Conservation (phyloP, 1,140 invertebrate genomes). For the Penaeus indicus region DNA sequence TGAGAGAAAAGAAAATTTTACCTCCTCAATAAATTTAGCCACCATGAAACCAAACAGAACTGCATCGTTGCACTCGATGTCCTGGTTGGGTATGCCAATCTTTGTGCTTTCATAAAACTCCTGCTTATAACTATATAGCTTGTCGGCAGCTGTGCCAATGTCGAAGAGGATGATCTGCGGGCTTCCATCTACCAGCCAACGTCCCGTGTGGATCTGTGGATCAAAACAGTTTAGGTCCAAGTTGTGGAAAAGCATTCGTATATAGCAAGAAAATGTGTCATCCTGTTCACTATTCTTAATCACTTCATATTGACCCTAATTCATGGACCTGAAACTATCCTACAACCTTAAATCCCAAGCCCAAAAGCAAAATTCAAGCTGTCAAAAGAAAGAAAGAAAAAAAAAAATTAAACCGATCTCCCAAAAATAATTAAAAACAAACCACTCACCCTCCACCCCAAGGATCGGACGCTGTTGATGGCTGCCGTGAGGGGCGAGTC, state of each 20-base stretch:
- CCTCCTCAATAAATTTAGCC: conserved; percentile 91
- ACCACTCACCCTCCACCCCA: conserved; percentile 86
- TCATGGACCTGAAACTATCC: no score
- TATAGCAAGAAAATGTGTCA: no score
- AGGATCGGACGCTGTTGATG: conserved; percentile 84
- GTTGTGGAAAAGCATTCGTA: no score
- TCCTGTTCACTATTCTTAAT: no score
- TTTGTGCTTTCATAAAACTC: conserved; percentile 89
- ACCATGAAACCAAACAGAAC: conserved; percentile 97
- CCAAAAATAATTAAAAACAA: conserved; percentile 37
- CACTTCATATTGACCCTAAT: no score
- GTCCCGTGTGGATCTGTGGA: conserved; percentile 83
- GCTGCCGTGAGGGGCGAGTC: conserved; percentile 84
- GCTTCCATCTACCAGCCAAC: conserved; percentile 99
- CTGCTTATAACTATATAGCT: conserved; percentile 95
- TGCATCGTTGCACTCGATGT: conserved; percentile 97
- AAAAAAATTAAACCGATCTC: background rate
- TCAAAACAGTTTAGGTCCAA: background rate
- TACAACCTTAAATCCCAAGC: no score
- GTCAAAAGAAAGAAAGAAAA: background rate
- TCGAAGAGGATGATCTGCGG: conserved; percentile 98
- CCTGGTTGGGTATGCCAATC: conserved; percentile 94
- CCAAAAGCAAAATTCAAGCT: no score
- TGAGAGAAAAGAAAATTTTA: conserved; percentile 67
- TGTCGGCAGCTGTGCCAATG: conserved; percentile 96